Percentiles rank a stretch among this genome's conserved stretches.
phyloP scores from a whole-genome alignment of 1,140 invertebrate genomes.

The Drosophila lacteicornis region DNA sequence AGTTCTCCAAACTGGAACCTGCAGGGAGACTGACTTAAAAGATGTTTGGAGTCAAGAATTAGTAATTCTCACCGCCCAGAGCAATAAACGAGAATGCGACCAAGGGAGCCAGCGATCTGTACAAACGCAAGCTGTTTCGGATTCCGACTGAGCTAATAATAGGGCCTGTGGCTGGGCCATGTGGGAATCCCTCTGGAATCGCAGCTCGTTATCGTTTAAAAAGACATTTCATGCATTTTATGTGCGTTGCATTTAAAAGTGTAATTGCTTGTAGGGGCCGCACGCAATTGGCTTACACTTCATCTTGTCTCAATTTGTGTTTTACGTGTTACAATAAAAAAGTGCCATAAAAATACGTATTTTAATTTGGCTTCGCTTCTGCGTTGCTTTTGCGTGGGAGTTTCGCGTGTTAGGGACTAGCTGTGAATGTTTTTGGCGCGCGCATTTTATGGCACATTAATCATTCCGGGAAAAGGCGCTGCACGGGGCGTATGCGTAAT shows the following conservation, averaged over 20 bases:
- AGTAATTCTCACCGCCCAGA: background rate
- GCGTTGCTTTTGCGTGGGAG: constrained; percentile 47
- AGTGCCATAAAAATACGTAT: constrained; percentile 63
- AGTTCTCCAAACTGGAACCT: background rate
- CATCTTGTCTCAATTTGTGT: constrained; percentile 67
- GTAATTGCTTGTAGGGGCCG: constrained; percentile 53
- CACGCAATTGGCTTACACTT: constrained; percentile 43
- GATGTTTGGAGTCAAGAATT: background rate
- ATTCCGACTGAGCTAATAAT: constrained; percentile 14
- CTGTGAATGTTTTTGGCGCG: constrained; percentile 53
- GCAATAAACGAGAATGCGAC: background rate
- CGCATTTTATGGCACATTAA: constrained; percentile 74
- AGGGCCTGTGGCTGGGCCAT: background rate
- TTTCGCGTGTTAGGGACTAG: constrained; percentile 58
- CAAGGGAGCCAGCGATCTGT: background rate
- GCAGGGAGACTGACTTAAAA: background rate
- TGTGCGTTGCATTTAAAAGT: constrained; percentile 53
- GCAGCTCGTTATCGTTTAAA: constrained; percentile 37
- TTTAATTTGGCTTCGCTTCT: constrained; percentile 40
- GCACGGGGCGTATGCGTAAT: constrained; percentile 52
- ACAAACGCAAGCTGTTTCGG: background rate
- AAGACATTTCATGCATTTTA: constrained; percentile 57
- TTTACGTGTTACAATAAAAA: constrained; percentile 79
- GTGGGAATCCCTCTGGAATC: background rate
- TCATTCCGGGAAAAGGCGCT: constrained; percentile 35